Conservation (phyloP, 2,113 vertebrate species). For the Dromas ardeola region DNA sequence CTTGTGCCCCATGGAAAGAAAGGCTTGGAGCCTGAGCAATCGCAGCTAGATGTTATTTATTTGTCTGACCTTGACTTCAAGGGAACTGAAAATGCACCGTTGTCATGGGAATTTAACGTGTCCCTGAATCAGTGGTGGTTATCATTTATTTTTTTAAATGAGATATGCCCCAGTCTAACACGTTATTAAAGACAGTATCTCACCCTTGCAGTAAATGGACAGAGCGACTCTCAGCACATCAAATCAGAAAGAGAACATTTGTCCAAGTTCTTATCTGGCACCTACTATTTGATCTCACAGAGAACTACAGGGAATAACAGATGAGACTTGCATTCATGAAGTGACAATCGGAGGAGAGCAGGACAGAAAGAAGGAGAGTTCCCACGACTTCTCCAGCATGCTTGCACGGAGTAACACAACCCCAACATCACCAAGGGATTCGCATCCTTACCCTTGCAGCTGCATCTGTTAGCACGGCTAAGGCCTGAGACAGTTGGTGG, state of each 20-base stretch:
- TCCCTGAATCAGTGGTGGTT: not conserved
- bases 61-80: not conserved
- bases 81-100: not conserved
- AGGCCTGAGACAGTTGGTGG: slow-evolving; percentile 95
- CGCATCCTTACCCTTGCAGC: slow-evolving; percentile 87
- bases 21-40: not conserved
- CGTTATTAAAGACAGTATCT: not conserved
- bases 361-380: not conserved
- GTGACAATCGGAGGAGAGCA: fast-evolving
- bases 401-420: not conserved
- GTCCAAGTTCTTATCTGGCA: not conserved
- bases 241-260: not conserved
- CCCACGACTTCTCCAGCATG: not conserved
- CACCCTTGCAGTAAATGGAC: not conserved
- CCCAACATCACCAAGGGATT: not conserved
- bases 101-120: not conserved
- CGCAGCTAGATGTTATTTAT: not conserved
- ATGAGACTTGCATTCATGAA: fast-evolving
- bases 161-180: not conserved
- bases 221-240: not conserved
- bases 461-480: slow-evolving; percentile 91
- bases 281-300: not conserved
- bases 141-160: fast-evolving
- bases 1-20: not conserved
- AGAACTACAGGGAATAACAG: not conserved